A percentile compares a stretch with the other conserved stretches of the same genome.
phyloP scores from a whole-genome alignment of 2,113 vertebrate species.

The Herpailurus yagouaroundi region DNA sequence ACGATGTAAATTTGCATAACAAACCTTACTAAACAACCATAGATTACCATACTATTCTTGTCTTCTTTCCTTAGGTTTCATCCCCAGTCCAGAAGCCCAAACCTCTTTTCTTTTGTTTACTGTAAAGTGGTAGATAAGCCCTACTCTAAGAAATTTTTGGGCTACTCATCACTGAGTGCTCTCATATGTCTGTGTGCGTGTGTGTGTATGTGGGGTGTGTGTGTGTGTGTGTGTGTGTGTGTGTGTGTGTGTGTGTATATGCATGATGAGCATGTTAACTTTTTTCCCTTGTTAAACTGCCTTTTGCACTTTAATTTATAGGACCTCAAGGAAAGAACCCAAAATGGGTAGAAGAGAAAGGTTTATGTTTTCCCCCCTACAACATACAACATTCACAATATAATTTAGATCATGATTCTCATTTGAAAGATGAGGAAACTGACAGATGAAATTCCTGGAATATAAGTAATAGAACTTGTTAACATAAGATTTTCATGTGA shows the following conservation, averaged over 20 bases:
- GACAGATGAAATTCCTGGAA: not conserved
- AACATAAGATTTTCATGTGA: not conserved
- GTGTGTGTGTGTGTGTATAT: accelerated
- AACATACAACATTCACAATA: not conserved
- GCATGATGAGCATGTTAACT: not conserved
- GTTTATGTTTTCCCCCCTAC: not conserved
- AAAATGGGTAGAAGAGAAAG: not conserved
- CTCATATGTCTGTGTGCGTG: not conserved
- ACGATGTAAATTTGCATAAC: not conserved
- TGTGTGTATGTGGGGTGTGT: too few relatives aligned
- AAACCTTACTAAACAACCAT: not conserved
- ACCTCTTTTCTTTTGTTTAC: not conserved
- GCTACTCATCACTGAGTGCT: not conserved
- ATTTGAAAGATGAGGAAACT: constrained; percentile 8
- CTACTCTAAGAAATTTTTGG: not conserved
- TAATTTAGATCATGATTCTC: not conserved
- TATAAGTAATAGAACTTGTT: not conserved
- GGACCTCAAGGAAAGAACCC: not conserved
- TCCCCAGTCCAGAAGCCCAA: not conserved
- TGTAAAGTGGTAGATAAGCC: not conserved
- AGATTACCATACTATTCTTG: not conserved
- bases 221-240: too few relatives aligned
- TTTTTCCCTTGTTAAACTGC: not conserved
- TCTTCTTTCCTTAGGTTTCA: not conserved
- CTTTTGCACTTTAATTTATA: not conserved